A percentile compares a stretch with the other conserved stretches of the same genome.
phyloP scores from a whole-genome alignment of 2,797 vertebrate genomes.

The Etheostoma perlongum region DNA sequence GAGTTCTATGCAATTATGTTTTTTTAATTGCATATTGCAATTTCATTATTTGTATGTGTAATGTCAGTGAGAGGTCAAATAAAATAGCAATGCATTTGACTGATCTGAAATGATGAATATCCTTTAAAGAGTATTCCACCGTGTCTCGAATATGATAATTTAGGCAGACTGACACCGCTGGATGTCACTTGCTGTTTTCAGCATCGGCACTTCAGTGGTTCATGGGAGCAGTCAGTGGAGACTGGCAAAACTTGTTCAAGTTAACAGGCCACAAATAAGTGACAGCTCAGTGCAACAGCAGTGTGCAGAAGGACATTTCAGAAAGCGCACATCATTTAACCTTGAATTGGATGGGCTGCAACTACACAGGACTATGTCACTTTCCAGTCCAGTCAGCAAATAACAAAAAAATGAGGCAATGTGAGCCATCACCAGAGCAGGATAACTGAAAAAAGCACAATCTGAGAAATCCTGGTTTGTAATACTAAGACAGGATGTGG shows the following conservation, averaged over 20 bases:
- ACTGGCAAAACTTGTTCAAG: conserved; percentile 58
- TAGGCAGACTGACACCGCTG: not conserved
- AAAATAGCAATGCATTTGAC: not conserved
- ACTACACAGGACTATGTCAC: conserved; percentile 36
- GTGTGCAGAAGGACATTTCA: conserved; percentile 58
- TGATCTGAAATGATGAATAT: not conserved
- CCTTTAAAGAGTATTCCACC: not conserved
- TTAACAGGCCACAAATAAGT: conserved; percentile 66
- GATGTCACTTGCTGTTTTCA: conserved; percentile 15
- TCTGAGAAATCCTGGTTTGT: conserved; percentile 29
- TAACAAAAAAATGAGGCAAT: conserved; percentile 59
- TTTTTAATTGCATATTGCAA: not conserved
- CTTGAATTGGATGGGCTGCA: conserved; percentile 68
- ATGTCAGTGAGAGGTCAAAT: conserved; percentile 8
- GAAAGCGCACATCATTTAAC: conserved; percentile 72
- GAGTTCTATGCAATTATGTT: conserved; percentile 4
- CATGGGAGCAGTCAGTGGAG: conserved; percentile 27
- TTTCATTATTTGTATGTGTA: not conserved
- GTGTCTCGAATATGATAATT: conserved; percentile 11
- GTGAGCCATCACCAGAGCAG: conserved; percentile 38
- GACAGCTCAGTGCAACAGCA: conserved; percentile 48
- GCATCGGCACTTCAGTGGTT: conserved; percentile 25
- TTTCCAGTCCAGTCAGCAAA: conserved; percentile 67
- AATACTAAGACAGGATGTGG: conserved; percentile 22
- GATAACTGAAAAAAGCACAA: conserved; percentile 24